These are phyloP conservation scores for Eriosoma lanigerum DNA, from an alignment of 1,140 invertebrate genomes.

Conservation along the genomic window DNA sequence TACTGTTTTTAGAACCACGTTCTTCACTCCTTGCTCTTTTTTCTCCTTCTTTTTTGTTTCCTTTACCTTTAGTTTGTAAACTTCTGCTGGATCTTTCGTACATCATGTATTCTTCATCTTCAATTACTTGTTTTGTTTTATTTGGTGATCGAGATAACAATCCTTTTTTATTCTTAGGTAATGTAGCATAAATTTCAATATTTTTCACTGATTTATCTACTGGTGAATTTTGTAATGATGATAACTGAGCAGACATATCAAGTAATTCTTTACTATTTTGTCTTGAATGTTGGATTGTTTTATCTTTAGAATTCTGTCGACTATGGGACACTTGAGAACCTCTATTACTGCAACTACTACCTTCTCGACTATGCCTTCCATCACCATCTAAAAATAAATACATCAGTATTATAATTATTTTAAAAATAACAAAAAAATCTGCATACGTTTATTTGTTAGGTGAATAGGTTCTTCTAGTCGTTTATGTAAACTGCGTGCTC, in stretches of 20 bases:
- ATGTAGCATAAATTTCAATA: slow-evolving; percentile 87
- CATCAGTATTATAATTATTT: slow-evolving; percentile 9
- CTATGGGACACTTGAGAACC: slow-evolving; percentile 60
- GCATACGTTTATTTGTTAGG: slow-evolving; percentile 55
- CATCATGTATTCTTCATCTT: slow-evolving; percentile 70
- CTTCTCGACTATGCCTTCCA: slow-evolving; percentile 74
- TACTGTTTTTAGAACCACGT: slow-evolving; percentile 66
- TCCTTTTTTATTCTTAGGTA: slow-evolving; percentile 80
- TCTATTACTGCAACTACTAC: slow-evolving; percentile 66
- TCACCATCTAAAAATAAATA: slow-evolving; percentile 60
- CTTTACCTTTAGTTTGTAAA: slow-evolving; percentile 64
- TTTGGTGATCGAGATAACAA: slow-evolving; percentile 55
- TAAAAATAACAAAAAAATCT: background rate
- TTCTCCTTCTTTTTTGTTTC: slow-evolving; percentile 72
- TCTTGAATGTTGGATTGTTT: slow-evolving; percentile 63
- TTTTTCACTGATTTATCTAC: slow-evolving; percentile 61
- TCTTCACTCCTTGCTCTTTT: slow-evolving; percentile 82
- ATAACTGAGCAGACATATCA: slow-evolving; percentile 57
- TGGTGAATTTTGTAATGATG: slow-evolving; percentile 49
- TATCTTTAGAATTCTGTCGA: slow-evolving; percentile 69
- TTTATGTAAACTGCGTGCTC: slow-evolving; percentile 80
- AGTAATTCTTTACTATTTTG: slow-evolving; percentile 69
- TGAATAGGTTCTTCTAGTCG: slow-evolving; percentile 58
- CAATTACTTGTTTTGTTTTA: slow-evolving; percentile 63
- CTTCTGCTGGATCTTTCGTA: slow-evolving; percentile 68